Percentiles rank a stretch among this genome's conserved stretches.
Evolutionary conservation across 2,113 vertebrate genomes (phyloP).

Genomic region (Hiodon tergisus): DNA sequence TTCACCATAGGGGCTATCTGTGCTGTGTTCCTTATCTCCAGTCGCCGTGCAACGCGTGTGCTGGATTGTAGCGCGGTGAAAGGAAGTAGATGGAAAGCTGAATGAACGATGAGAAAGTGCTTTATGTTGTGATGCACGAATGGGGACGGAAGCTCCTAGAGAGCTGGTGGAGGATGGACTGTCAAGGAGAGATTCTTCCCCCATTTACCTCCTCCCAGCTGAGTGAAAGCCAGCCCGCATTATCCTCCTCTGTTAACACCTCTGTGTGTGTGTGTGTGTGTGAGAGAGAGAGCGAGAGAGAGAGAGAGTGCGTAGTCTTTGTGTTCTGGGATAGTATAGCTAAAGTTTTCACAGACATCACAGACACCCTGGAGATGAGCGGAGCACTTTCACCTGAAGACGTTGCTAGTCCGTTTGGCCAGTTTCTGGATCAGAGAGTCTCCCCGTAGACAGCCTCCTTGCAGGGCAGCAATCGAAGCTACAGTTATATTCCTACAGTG

Average conservation of each 20-base stretch:
- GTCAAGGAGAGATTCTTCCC: background rate
- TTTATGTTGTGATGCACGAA: background rate
- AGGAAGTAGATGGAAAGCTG: background rate
- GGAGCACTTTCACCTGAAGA: constrained; percentile 1
- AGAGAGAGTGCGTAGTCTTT: background rate
- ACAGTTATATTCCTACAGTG: background rate
- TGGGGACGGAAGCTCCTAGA: background rate
- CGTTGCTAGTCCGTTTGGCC: constrained; percentile 4
- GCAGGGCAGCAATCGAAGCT: constrained; percentile 22
- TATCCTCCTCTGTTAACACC: background rate
- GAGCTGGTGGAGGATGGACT: background rate
- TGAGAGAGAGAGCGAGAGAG: background rate
- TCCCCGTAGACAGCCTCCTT: background rate
- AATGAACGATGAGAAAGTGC: background rate
- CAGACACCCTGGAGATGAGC: background rate
- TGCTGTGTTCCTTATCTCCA: background rate
- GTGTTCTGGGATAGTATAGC: background rate
- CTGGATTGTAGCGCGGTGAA: background rate
- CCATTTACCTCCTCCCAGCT: background rate
- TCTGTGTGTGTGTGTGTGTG: constrained; percentile 9
- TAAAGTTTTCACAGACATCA: background rate
- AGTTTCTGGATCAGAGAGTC: background rate
- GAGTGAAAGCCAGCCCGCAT: background rate
- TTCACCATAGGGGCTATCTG: background rate
- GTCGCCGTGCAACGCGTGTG: background rate